A percentile compares a stretch with the other conserved stretches of the same genome.
phyloP scores from a whole-genome alignment of 2,888 invertebrate genomes.

The Ophion obscuratus region DNA sequence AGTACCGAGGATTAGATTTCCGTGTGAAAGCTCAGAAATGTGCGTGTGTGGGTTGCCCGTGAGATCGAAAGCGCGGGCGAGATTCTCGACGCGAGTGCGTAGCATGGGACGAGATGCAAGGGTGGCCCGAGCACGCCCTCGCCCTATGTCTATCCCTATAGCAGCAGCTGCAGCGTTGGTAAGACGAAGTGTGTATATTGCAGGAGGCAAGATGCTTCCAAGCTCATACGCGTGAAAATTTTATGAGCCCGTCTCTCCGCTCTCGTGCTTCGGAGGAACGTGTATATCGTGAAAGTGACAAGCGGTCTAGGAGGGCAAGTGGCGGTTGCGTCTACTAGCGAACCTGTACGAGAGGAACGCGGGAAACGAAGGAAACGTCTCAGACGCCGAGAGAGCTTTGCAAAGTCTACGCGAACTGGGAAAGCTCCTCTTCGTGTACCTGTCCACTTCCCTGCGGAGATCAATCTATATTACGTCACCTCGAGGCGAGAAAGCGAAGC shows the following conservation, averaged over 20 bases:
- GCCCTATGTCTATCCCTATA: not conserved
- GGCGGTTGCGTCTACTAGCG: not conserved
- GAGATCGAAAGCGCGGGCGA: not conserved
- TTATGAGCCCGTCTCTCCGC: constrained; percentile 61
- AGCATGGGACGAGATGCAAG: not conserved
- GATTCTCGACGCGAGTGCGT: constrained; percentile 8
- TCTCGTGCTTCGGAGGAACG: constrained; percentile 42
- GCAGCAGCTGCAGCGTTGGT: constrained; percentile 10
- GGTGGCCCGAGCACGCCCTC: not conserved
- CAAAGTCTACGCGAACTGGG: not conserved
- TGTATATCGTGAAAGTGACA: constrained; percentile 23
- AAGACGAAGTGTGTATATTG: not conserved
- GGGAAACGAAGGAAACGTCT: not conserved
- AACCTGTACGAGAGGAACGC: not conserved
- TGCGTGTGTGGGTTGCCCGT: no score
- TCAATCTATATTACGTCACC: not conserved
- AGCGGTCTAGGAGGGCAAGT: constrained; percentile 4
- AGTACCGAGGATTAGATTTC: not conserved
- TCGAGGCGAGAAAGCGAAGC: not conserved
- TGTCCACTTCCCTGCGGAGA: not conserved
- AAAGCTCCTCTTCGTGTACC: not conserved
- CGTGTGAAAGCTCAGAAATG: no score
- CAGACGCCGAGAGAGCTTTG: constrained; percentile 18
- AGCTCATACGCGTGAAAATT: constrained; percentile 66
- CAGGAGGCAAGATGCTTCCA: constrained; percentile 8